phyloP scores from a whole-genome alignment of 2,113 vertebrate genomes.

The Pavo muticus region DNA sequence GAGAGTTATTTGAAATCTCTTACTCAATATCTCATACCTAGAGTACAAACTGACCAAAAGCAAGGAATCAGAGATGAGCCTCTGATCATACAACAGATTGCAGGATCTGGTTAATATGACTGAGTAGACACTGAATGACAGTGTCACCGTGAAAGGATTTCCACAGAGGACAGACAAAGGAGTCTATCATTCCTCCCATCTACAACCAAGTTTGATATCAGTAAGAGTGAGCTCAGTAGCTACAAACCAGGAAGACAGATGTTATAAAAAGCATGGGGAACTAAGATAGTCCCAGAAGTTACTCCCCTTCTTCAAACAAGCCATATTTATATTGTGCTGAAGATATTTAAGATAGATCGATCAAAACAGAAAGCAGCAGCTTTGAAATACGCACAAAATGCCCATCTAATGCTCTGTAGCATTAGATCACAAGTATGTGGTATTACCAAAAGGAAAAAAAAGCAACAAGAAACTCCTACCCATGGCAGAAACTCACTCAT shows the following conservation, averaged over 20 bases:
- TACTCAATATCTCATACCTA: not conserved
- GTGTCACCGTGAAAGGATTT: not conserved
- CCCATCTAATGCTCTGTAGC: not conserved
- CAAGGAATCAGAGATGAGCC: not conserved
- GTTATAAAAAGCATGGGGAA: not conserved
- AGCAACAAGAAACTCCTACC: not conserved
- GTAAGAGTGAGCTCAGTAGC: not conserved
- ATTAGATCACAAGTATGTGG: not conserved
- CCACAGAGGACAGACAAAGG: not conserved
- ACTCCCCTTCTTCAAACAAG: not conserved
- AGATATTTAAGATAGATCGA: not conserved
- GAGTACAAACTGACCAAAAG: not conserved
- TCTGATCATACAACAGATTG: not conserved
- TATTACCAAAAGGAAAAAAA: not conserved
- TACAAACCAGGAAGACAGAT: not conserved
- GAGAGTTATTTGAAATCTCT: not conserved
- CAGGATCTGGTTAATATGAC: not conserved
- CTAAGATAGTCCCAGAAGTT: not conserved
- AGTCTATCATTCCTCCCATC: not conserved
- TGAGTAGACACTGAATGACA: not conserved
- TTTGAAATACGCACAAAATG: not conserved
- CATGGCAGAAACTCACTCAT: not conserved
- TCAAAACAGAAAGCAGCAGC: not conserved
- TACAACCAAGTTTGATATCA: not conserved
- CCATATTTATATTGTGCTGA: not conserved